Evolutionary conservation across 2,113 vertebrate species (phyloP).

Genomic region (Xyliphius kryptos): DNA sequence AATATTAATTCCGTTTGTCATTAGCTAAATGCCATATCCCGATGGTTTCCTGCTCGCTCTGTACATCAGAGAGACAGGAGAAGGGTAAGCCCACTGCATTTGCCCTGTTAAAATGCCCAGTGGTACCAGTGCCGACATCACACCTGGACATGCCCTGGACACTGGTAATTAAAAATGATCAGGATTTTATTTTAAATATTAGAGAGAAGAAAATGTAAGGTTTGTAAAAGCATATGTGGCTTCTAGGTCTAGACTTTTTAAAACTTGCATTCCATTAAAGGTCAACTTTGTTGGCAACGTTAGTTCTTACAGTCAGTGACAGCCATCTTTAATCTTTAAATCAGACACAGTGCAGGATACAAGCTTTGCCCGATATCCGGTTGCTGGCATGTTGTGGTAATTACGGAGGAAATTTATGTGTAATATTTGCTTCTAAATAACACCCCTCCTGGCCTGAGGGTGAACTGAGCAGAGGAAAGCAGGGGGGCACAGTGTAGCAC

Average conservation of each 20-base stretch:
- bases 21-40: conserved; percentile 64
- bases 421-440: conserved; percentile 20
- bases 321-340: background rate
- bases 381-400: conserved; percentile 33
- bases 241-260: too few species aligned
- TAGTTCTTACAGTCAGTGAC: background rate
- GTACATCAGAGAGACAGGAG: conserved; percentile 20
- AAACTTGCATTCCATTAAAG: too few species aligned
- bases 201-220: too few species aligned
- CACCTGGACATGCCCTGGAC: conserved; percentile 36
- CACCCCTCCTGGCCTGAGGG: conserved; percentile 5
- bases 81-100: conserved; percentile 26
- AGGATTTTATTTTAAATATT: too few species aligned
- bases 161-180: too few species aligned
- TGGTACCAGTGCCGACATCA: conserved; percentile 30
- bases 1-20: conserved; percentile 65
- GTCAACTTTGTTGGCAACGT: too few species aligned
- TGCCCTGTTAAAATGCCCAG: conserved; percentile 29
- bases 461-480: too few species aligned
- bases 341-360: conserved; percentile 28
- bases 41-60: conserved; percentile 26
- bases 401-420: conserved; percentile 25
- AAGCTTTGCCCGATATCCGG: conserved; percentile 37
- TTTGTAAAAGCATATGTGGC: too few species aligned
- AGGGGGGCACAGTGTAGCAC: conserved; percentile 29